A percentile compares a stretch with the other conserved stretches of the same genome.
phyloP scores from a whole-genome alignment of 2,113 vertebrate species.

The Albula goreensis region DNA sequence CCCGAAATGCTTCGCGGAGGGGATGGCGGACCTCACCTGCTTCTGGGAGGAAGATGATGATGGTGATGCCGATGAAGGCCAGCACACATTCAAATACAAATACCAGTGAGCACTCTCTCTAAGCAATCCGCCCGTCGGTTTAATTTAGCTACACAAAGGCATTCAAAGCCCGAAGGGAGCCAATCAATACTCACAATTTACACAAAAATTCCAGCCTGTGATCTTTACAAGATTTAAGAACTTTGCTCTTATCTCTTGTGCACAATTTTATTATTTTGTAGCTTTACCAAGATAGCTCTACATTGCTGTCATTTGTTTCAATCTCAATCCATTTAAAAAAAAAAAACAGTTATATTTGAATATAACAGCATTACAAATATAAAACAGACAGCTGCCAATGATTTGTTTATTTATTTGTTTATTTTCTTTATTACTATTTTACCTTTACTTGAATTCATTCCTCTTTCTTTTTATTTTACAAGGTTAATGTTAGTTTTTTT shows the following conservation, averaged over 20 bases:
- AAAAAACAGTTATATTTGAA: neutral
- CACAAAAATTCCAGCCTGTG: too few species aligned
- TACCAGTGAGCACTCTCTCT: constrained; percentile 69
- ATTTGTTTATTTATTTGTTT: too few species aligned
- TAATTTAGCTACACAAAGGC: too few species aligned
- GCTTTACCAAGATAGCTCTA: too few species aligned
- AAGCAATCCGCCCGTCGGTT: too few species aligned
- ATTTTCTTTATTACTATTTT: neutral
- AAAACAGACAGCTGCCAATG: neutral
- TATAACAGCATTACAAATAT: neutral
- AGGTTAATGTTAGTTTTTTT: neutral
- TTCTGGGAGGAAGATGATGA: constrained; percentile 78
- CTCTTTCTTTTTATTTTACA: neutral
- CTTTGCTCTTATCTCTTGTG: too few species aligned
- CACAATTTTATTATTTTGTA: too few species aligned
- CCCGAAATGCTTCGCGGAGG: constrained; percentile 76
- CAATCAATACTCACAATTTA: too few species aligned
- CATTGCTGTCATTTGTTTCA: too few species aligned
- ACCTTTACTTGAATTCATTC: neutral
- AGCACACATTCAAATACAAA: constrained; percentile 72
- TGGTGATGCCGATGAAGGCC: constrained; percentile 35
- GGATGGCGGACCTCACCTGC: constrained; percentile 71
- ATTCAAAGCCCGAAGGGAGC: too few species aligned
- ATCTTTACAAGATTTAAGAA: too few species aligned
- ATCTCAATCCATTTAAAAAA: too few species aligned